These are phyloP conservation scores for Labeo rohita DNA, from an alignment of 2,113 vertebrate species.

Conservation along the genomic window DNA sequence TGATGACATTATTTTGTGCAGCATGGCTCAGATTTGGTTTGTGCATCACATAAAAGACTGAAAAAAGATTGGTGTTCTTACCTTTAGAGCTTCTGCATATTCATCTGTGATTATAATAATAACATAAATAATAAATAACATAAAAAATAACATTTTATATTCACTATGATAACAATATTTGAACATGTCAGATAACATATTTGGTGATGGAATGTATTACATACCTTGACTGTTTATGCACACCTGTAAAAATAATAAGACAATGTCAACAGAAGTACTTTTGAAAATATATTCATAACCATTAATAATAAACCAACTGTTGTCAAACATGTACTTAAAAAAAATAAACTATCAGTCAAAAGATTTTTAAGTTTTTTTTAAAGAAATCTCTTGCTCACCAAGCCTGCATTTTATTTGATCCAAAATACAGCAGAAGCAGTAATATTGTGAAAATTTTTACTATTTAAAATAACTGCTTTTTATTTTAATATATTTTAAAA, in stretches of 20 bases:
- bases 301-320: background rate
- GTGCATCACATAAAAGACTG: background rate
- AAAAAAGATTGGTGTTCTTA: conserved; percentile 63
- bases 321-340: background rate
- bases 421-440: too few species aligned
- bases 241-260: conserved; percentile 77
- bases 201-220: conserved; percentile 52
- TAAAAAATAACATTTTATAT: conserved; percentile 5
- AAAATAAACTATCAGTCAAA: too few species aligned
- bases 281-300: background rate
- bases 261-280: conserved; percentile 4
- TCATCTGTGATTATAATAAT: conserved; percentile 80
- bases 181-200: background rate
- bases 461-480: too few species aligned
- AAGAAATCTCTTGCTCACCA: too few species aligned
- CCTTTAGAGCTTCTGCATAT: conserved; percentile 97
- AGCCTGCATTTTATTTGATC: too few species aligned
- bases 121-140: background rate
- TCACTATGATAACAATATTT: background rate
- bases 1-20: background rate
- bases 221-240: conserved; percentile 97
- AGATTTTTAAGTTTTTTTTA: too few species aligned
- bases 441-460: too few species aligned
- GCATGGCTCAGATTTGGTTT: background rate
- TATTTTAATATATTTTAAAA: too few species aligned